phyloP scores from a whole-genome alignment of 2,888 invertebrate species.

The Malachius bipustulatus region DNA sequence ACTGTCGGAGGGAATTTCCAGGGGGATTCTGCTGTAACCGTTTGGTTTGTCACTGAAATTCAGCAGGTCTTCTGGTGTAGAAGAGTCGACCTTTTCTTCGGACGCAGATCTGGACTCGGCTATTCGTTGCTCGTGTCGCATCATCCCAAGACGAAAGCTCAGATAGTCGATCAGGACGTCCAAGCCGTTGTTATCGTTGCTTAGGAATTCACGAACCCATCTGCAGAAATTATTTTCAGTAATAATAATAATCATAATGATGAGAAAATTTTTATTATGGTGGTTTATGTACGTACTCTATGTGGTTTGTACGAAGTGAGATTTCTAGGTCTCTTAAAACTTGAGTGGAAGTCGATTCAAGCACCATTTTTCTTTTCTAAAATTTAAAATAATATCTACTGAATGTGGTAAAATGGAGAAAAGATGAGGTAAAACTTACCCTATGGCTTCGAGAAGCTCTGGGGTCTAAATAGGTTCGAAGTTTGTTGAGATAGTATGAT shows the following conservation, averaged over 20 bases:
- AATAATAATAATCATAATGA: too few species aligned
- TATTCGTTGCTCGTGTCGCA: slow-evolving; percentile 79
- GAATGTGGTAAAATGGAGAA: neutral
- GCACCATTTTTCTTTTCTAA: slow-evolving; percentile 94
- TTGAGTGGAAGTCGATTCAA: slow-evolving; percentile 95
- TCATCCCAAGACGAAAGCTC: slow-evolving; percentile 87
- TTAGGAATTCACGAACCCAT: slow-evolving; percentile 97
- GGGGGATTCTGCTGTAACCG: slow-evolving; percentile 38
- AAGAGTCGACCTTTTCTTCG: slow-evolving; percentile 51
- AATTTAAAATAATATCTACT: slow-evolving; percentile 31
- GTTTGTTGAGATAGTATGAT: slow-evolving; percentile 88
- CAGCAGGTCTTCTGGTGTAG: slow-evolving; percentile 28
- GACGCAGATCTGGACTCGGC: slow-evolving; percentile 64
- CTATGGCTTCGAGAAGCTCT: slow-evolving; percentile 90
- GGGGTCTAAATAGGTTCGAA: slow-evolving; percentile 91
- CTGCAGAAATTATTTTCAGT: too few species aligned
- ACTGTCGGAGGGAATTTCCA: slow-evolving; percentile 50
- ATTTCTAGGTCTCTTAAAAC: slow-evolving; percentile 97
- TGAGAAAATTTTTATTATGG: too few species aligned
- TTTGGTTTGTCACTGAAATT: slow-evolving; percentile 18
- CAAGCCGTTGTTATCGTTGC: slow-evolving; percentile 90
- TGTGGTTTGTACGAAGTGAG: slow-evolving; percentile 95
- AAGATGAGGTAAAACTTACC: slow-evolving; percentile 47
- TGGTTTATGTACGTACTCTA: slow-evolving; percentile 68
- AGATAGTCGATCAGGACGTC: slow-evolving; percentile 97